Conservation (phyloP, 2,113 vertebrate genomes). For the Oryzias curvinotus region DNA sequence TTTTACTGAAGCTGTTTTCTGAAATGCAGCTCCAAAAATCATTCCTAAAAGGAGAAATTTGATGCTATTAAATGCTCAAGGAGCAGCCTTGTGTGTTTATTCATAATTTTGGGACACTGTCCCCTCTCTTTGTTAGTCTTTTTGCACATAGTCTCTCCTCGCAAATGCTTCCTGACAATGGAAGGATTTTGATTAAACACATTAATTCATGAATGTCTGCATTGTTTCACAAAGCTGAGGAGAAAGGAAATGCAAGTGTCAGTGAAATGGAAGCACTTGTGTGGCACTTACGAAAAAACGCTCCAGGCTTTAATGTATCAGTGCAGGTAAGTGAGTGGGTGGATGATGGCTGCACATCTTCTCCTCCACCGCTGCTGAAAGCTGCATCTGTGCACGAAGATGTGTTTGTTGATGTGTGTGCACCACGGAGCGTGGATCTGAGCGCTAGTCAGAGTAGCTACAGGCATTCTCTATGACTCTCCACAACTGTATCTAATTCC, state of each 20-base stretch:
- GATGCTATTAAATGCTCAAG: background rate
- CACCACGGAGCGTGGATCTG: slow-evolving; percentile 17
- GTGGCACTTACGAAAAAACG: slow-evolving; percentile 45
- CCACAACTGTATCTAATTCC: slow-evolving; percentile 11
- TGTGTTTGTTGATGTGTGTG: slow-evolving; percentile 1
- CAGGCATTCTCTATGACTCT: slow-evolving; percentile 28
- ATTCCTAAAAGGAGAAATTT: background rate
- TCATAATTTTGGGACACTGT: background rate
- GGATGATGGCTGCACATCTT: slow-evolving; percentile 48
- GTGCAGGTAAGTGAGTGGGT: slow-evolving; percentile 62
- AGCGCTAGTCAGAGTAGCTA: slow-evolving; percentile 29
- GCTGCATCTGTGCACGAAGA: slow-evolving; percentile 23
- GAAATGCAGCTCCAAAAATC: background rate
- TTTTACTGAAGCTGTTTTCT: background rate
- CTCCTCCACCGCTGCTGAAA: slow-evolving; percentile 37
- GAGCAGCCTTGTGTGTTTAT: background rate
- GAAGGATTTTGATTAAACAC: background rate
- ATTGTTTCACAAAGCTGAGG: background rate
- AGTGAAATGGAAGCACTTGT: slow-evolving; percentile 43
- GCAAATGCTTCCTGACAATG: no score
- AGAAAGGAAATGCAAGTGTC: slow-evolving; percentile 38
- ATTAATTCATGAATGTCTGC: background rate
- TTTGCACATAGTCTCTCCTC: no score
- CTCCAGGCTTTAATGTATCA: slow-evolving; percentile 47
- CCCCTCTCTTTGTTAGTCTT: background rate